Percentiles rank a stretch among this genome's conserved stretches.
These are phyloP conservation scores for Protomyctophum bolini DNA, from an alignment of 2,113 vertebrate species.

Conservation along the genomic window DNA sequence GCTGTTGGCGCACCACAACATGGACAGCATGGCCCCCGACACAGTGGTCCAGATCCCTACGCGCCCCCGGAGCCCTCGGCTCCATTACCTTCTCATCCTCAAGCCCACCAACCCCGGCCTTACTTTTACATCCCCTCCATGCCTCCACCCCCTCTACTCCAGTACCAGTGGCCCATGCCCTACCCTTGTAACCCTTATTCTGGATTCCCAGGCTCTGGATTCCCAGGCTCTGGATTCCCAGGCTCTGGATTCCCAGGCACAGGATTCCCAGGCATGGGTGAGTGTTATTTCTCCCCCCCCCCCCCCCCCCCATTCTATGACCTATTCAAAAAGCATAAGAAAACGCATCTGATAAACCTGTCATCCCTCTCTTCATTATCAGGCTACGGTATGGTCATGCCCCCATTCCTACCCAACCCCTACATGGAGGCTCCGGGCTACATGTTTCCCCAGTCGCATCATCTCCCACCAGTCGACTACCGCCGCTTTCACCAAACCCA, in stretches of 20 bases:
- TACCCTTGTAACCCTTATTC: constrained; percentile 55
- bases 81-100: constrained; percentile 5
- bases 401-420: constrained; percentile 45
- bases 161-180: constrained; percentile 67
- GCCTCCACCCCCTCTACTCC: constrained; percentile 47
- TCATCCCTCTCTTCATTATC: neutral
- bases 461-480: constrained; percentile 59
- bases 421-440: constrained; percentile 67
- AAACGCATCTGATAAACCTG: too few relatives aligned
- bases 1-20: neutral
- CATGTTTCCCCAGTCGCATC: constrained; percentile 53
- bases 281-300: constrained; percentile 1
- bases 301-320: neutral
- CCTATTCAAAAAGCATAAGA: neutral
- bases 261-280: constrained; percentile 62
- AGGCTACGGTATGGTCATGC: constrained; percentile 70
- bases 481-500: constrained; percentile 52
- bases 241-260: constrained; percentile 47
- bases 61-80: constrained; percentile 18
- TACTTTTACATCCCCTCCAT: constrained; percentile 51
- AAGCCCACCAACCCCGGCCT: neutral
- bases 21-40: constrained; percentile 11
- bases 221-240: constrained; percentile 54
- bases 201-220: constrained; percentile 55
- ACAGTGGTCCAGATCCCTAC: constrained; percentile 13